These are phyloP conservation scores for Sebastes alutus DNA, from an alignment of 2,797 vertebrate species.

Conservation along the genomic window DNA sequence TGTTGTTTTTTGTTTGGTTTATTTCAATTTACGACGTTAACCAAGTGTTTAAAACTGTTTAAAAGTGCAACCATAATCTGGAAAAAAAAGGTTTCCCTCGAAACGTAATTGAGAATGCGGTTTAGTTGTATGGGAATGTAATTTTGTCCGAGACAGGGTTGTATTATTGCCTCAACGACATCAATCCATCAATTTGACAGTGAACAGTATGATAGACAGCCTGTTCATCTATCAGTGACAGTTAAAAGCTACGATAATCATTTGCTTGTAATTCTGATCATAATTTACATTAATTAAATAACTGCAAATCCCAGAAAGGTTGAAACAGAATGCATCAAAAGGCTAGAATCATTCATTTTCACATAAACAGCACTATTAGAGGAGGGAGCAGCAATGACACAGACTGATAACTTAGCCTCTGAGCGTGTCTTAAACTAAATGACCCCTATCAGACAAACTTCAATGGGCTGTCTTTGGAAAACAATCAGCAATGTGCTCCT, in stretches of 20 bases:
- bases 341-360: conserved; percentile 3
- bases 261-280: not conserved
- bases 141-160: not conserved
- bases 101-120: not conserved
- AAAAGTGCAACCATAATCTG: not conserved
- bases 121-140: not conserved
- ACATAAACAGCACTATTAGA: conserved; percentile 30
- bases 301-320: conserved; percentile 20
- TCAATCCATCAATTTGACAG: conserved; percentile 25
- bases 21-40: not conserved
- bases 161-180: not conserved
- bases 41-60: not conserved
- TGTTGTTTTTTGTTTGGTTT: not conserved
- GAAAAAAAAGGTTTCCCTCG: not conserved
- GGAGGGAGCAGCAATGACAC: conserved; percentile 53
- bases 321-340: conserved; percentile 11
- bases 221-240: conserved; percentile 12
- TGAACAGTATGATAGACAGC: not conserved
- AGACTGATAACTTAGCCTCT: conserved; percentile 71
- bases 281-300: conserved; percentile 22
- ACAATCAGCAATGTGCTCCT: conserved; percentile 80
- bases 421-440: conserved; percentile 70
- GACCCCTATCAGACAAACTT: conserved; percentile 79
- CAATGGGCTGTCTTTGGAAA: conserved; percentile 77
- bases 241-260: not conserved